These are phyloP conservation scores for Acronicta leporina DNA, from an alignment of 2,888 invertebrate species.

Conservation along the genomic window DNA sequence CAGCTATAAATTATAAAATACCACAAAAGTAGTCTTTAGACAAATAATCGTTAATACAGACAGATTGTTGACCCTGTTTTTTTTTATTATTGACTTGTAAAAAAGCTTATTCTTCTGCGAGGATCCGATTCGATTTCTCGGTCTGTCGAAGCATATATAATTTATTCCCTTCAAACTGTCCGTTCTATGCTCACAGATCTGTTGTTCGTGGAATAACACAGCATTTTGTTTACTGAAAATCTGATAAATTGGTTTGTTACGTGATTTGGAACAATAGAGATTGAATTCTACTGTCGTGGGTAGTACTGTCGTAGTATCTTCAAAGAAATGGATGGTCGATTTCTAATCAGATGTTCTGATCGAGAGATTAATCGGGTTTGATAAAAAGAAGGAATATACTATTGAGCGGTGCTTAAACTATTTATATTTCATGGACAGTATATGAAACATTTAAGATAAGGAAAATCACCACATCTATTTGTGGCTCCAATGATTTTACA, in stretches of 20 bases:
- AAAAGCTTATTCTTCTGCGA: constrained; percentile 33
- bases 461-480: no score
- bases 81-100: constrained; percentile 52
- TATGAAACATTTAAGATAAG: no score
- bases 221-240: constrained; percentile 31
- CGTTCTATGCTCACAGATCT: constrained; percentile 39
- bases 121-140: constrained; percentile 60
- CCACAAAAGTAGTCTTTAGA: background rate
- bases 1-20: background rate
- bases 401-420: no score
- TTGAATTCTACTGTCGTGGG: background rate
- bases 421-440: no score
- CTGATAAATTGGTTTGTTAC: constrained; percentile 42
- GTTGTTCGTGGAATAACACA: constrained; percentile 35
- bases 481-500: no score
- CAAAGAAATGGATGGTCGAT: no score
- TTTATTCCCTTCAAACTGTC: constrained; percentile 56
- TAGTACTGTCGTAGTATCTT: no score
- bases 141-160: constrained; percentile 61
- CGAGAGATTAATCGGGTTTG: no score
- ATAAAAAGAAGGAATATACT: no score
- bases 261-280: constrained; percentile 20
- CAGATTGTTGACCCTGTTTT: constrained; percentile 4
- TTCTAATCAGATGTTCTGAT: no score
- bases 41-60: constrained; percentile 1